These are phyloP conservation scores for Oxystoma pomonae DNA, from an alignment of 2,888 invertebrate genomes.

Conservation along the genomic window DNA sequence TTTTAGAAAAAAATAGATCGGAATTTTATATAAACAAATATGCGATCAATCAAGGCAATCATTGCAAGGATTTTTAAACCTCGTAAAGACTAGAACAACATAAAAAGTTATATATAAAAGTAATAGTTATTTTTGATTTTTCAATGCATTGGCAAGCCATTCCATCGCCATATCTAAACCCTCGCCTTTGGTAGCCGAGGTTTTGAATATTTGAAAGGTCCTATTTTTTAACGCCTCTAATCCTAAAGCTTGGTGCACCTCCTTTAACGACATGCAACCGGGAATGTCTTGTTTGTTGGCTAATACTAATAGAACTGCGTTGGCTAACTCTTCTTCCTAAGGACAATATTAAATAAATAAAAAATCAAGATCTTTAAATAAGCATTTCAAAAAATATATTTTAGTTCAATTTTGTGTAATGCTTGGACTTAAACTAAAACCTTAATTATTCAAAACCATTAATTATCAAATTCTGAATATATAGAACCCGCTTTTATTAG, in stretches of 20 bases:
- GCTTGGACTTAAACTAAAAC: too few relatives aligned
- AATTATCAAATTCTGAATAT: too few relatives aligned
- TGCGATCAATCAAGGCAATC: not conserved
- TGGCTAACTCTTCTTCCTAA: constrained; percentile 95
- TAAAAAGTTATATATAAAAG: constrained; percentile 15
- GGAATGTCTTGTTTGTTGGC: constrained; percentile 99
- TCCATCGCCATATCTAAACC: constrained; percentile 99
- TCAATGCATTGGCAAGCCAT: constrained; percentile 91
- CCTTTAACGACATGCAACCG: constrained; percentile 93
- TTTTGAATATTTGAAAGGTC: constrained; percentile 99
- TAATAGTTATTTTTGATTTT: constrained; percentile 76
- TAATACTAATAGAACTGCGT: constrained; percentile 92
- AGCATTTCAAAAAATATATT: too few relatives aligned
- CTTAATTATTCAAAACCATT: too few relatives aligned
- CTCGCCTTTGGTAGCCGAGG: constrained; percentile 96
- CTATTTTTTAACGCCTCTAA: constrained; percentile 92
- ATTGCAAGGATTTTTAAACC: not conserved
- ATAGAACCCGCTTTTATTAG: too few relatives aligned
- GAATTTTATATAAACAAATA: not conserved
- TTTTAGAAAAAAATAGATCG: too few relatives aligned
- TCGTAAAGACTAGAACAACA: constrained; percentile 24
- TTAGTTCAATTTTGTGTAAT: too few relatives aligned
- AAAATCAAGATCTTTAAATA: too few relatives aligned
- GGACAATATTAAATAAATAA: constrained; percentile 20
- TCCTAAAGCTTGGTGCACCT: constrained; percentile 94